Percentiles rank a stretch among this genome's conserved stretches.
These are phyloP conservation scores for Anabacerthia variegaticeps DNA, from an alignment of 2,797 vertebrate genomes.

Conservation along the genomic window DNA sequence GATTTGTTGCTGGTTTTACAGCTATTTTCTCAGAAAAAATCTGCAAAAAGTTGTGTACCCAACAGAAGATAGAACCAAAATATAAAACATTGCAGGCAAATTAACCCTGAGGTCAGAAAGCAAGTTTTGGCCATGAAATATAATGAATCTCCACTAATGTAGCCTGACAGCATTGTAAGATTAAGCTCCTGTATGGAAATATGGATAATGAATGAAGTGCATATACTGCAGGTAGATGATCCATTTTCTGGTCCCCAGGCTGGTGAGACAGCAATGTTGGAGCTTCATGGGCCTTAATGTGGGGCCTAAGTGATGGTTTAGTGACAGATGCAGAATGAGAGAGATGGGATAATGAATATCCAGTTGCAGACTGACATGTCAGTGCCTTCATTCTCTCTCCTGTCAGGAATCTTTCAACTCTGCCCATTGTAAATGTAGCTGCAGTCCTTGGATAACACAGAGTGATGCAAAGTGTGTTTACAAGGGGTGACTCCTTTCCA, in stretches of 20 bases:
- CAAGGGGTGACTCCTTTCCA: constrained; percentile 44
- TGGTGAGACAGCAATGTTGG: constrained; percentile 56
- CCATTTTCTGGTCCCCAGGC: constrained; percentile 58
- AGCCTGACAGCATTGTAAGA: background rate
- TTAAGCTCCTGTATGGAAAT: background rate
- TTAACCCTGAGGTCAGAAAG: constrained; percentile 12
- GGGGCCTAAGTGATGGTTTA: constrained; percentile 41
- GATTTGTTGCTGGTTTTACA: background rate
- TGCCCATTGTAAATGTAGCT: constrained; percentile 41
- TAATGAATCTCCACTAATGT: background rate
- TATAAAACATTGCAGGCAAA: constrained; percentile 3
- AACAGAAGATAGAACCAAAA: background rate
- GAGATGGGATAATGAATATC: constrained; percentile 62
- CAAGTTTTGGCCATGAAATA: background rate
- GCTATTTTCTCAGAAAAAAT: background rate
- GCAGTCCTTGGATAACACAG: constrained; percentile 17
- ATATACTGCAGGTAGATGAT: constrained; percentile 45
- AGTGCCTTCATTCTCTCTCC: constrained; percentile 40
- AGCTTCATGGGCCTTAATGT: constrained; percentile 54
- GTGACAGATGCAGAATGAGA: constrained; percentile 49
- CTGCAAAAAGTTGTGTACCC: background rate
- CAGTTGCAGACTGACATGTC: constrained; percentile 48
- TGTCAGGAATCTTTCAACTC: constrained; percentile 64
- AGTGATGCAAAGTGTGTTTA: constrained; percentile 50
- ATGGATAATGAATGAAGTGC: constrained; percentile 24